A percentile compares a stretch with the other conserved stretches of the same genome.
These are phyloP conservation scores for Lagria hirta DNA, from an alignment of 2,888 invertebrate species.

Conservation along the genomic window DNA sequence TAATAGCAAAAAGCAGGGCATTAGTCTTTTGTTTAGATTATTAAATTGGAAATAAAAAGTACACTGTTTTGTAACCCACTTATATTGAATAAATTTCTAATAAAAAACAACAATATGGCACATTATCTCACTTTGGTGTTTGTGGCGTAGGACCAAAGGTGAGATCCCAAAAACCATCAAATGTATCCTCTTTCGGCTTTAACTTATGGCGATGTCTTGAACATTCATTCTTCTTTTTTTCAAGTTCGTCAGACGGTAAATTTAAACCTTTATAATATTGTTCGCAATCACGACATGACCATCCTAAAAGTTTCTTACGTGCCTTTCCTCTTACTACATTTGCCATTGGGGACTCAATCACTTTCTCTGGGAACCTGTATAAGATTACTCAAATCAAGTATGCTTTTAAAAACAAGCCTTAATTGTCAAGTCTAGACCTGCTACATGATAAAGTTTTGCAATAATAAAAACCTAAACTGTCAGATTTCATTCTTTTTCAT, in stretches of 20 bases:
- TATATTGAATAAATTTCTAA: no score
- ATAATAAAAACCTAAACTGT: no score
- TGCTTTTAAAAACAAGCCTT: background rate
- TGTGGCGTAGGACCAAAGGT: conserved; percentile 14
- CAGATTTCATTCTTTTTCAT: no score
- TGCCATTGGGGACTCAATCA: conserved; percentile 25
- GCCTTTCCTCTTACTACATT: conserved; percentile 40
- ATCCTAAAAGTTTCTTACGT: conserved; percentile 38
- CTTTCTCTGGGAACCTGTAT: conserved; percentile 17
- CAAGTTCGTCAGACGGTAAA: conserved; percentile 49
- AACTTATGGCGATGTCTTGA: conserved; percentile 56
- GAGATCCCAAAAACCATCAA: conserved; percentile 36
- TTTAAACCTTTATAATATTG: conserved; percentile 39
- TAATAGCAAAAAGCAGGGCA: no score
- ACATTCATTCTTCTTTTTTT: conserved; percentile 53
- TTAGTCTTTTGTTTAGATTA: no score
- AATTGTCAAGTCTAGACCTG: no score
- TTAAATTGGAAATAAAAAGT: no score
- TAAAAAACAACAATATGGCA: no score
- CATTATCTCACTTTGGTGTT: no score
- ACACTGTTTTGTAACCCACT: no score
- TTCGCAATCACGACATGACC: conserved; percentile 41
- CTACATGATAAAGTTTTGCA: no score
- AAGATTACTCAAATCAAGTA: no score
- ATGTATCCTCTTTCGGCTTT: conserved; percentile 43